Percentiles rank a stretch among this genome's conserved stretches.
Conservation (phyloP, 2,113 vertebrate genomes). For the Platysternon megacephalum region DNA sequence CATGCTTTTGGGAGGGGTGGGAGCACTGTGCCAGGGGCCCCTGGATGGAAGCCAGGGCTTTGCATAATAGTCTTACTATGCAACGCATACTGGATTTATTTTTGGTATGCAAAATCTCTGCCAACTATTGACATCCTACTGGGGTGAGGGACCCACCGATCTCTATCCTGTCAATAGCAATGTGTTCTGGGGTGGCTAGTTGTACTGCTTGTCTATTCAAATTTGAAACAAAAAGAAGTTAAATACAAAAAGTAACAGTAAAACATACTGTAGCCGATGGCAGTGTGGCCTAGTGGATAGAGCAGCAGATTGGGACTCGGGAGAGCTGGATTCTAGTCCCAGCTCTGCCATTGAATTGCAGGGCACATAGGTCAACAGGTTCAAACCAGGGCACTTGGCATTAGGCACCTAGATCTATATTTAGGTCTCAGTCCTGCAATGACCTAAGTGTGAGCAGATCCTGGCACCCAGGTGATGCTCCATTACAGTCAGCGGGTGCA, state of each 20-base stretch:
- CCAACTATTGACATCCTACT: rapidly evolving
- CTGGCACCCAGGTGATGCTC: background rate
- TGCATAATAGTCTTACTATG: background rate
- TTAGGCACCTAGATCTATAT: background rate
- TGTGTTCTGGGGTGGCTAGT: background rate
- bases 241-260: background rate
- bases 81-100: background rate
- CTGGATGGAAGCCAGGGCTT: conserved; percentile 19
- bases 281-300: background rate
- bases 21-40: conserved; percentile 3
- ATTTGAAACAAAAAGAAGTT: background rate
- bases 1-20: background rate
- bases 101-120: background rate
- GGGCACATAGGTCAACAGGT: background rate
- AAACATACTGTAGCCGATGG: background rate
- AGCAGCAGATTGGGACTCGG: background rate
- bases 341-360: background rate
- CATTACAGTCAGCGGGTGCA: background rate
- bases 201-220: background rate
- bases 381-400: too few relatives aligned
- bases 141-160: background rate
- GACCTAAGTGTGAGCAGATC: background rate
- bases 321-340: background rate
- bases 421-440: background rate
- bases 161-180: background rate